These are phyloP conservation scores for Nannoperca obscura DNA, from an alignment of 2,797 vertebrate species.

Conservation along the genomic window DNA sequence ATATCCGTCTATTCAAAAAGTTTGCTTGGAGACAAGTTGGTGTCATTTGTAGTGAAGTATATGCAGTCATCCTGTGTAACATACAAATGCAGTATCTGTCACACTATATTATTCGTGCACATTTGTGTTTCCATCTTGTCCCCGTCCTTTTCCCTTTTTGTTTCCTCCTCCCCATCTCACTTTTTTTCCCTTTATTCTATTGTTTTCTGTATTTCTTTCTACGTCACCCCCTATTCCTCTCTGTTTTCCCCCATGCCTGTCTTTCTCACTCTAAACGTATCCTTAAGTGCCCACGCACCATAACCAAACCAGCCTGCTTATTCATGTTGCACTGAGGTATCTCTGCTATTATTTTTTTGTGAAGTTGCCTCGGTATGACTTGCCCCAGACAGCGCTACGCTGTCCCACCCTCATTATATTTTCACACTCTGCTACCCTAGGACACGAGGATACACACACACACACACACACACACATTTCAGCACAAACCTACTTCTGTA, in stretches of 20 bases:
- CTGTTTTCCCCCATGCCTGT: constrained; percentile 13
- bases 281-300: constrained; percentile 59
- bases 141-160: constrained; percentile 2
- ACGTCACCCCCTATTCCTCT: not conserved
- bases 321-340: constrained; percentile 75
- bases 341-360: constrained; percentile 70
- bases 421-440: constrained; percentile 80
- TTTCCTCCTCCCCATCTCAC: constrained; percentile 9
- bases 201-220: constrained; percentile 12
- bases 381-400: constrained; percentile 73
- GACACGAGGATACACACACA: constrained; percentile 56
- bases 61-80: constrained; percentile 25
- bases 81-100: constrained; percentile 25
- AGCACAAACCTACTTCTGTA: constrained; percentile 21
- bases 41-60: constrained; percentile 37
- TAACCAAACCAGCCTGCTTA: constrained; percentile 69
- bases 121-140: constrained; percentile 14
- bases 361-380: constrained; percentile 72
- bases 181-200: constrained; percentile 20
- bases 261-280: constrained; percentile 44
- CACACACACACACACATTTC: constrained; percentile 26
- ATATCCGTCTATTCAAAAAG: constrained; percentile 19
- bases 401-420: constrained; percentile 85
- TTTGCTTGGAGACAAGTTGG: constrained; percentile 30
- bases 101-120: constrained; percentile 13